Base-by-base conservation (phyloP, 2,113 vertebrate genomes). In the Perca flavescens region DNA sequence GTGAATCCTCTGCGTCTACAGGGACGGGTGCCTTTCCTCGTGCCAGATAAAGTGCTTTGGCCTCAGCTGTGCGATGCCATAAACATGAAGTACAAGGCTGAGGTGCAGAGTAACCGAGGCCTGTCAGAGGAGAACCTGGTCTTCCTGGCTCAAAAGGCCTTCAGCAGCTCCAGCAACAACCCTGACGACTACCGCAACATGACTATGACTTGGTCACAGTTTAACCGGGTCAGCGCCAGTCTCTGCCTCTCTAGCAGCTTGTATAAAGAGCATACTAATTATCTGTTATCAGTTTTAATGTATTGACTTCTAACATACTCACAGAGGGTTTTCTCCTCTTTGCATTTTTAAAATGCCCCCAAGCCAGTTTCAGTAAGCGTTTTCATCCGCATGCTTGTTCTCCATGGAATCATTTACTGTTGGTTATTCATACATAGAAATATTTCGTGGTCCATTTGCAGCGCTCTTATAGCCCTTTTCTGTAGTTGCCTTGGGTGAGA, bases 201-300 rank as follows among this genome's bases (percentile, higher is more conserved):
- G 96, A 96, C 97, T 0, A 98, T 99, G 92, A 98, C 98, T 90
- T 99, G 98, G 98, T 97, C 98, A 67, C 98, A 99, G 94, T 99
- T 96, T 86, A 99, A 96, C 93, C 94, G 98, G 96, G 98, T 99
- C 86, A 94, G 96, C 0, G 0, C 2, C 46, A 0, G 40, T 10
- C 36, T 28, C 50, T 22, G 25, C 71, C 34, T 19, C n/a, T 40
- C 58, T 14, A 31, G 25, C 34, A 31, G 25, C 34, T 34, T 57
- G 16, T 28, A 52, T 56, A 34, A 66, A 47, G 52, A 78, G 25
- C n/a, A 19, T 12, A 22, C 28, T 50, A 5, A 53, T 61, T n/a
- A 68, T 65, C 13, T 67, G 1, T 46, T 19, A 56, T 25, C 12
- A 50, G 28, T 19, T 53, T 65, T 56, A 72, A 50, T 67, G 13